phyloP scores from a whole-genome alignment of 2,888 invertebrate genomes.

The Plebejus anna region DNA sequence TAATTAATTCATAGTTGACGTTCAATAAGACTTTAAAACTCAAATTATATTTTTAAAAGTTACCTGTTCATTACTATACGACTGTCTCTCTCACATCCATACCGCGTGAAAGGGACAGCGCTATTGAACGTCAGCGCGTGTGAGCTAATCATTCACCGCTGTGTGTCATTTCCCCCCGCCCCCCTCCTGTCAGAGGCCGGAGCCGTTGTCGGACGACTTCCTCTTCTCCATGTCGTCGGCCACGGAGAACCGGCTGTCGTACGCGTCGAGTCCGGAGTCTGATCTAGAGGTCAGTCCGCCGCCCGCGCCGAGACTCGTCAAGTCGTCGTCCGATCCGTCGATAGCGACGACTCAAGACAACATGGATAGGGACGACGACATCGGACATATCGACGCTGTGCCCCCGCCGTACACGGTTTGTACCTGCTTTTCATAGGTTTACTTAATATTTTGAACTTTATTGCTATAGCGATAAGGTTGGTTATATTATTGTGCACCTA shows the following conservation, averaged over 20 bases:
- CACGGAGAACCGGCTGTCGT: slow-evolving; percentile 90
- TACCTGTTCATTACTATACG: not conserved
- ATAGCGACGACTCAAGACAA: slow-evolving; percentile 96
- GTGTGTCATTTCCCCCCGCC: slow-evolving; percentile 79
- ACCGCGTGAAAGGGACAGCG: not conserved
- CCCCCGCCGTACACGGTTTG: slow-evolving; percentile 93
- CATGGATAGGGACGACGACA: slow-evolving; percentile 81
- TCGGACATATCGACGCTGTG: slow-evolving; percentile 80
- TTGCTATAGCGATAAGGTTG: not conserved
- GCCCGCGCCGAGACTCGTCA: slow-evolving; percentile 87
- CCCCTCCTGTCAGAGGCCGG: slow-evolving; percentile 90
- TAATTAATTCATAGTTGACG: slow-evolving; percentile 35
- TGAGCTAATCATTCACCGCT: slow-evolving; percentile 68
- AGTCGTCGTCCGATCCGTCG: slow-evolving; percentile 96
- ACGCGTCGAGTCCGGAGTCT: slow-evolving; percentile 97
- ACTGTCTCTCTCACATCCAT: not conserved
- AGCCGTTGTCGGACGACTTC: slow-evolving; percentile 98
- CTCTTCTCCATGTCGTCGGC: slow-evolving; percentile 97
- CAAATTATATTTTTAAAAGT: not conserved
- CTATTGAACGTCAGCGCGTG: slow-evolving; percentile 60
- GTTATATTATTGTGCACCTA: no score
- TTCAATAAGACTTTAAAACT: slow-evolving; percentile 32
- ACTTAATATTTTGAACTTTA: not conserved
- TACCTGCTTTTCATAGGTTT: slow-evolving; percentile 42
- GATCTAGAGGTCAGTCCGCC: slow-evolving; percentile 90